Conservation (phyloP, 2,113 vertebrate species). For the Tiliqua scincoides region DNA sequence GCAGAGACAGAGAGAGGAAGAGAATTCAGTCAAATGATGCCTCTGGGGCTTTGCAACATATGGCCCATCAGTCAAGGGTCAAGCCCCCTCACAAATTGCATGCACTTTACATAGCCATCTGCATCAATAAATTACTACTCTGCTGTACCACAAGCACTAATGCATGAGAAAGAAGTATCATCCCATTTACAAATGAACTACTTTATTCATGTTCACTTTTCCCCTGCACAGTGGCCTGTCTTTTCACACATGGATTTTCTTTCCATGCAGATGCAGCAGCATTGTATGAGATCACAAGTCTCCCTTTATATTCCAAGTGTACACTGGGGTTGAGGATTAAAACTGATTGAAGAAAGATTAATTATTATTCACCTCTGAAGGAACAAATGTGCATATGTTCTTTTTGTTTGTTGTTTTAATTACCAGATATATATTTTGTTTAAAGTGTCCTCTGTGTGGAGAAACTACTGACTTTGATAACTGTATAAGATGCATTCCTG, state of each 20-base stretch:
- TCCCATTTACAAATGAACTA: conserved; percentile 67
- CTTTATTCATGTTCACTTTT: conserved; percentile 57
- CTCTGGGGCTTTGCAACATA: conserved; percentile 84
- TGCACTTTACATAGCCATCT: conserved; percentile 88
- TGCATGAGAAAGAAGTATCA: conserved; percentile 69
- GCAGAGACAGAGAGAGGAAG: conserved; percentile 78
- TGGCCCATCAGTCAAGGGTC: conserved; percentile 88
- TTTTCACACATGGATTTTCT: conserved; percentile 39
- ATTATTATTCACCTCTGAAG: no score
- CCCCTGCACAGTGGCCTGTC: not conserved
- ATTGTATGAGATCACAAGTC: conserved; percentile 1
- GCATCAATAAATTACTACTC: conserved; percentile 84
- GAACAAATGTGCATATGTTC: no score
- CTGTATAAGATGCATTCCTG: no score
- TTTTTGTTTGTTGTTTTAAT: no score
- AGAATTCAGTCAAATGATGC: conserved; percentile 79
- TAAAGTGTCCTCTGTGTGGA: no score
- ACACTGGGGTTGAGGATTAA: not conserved
- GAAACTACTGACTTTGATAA: no score
- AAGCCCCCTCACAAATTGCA: conserved; percentile 88
- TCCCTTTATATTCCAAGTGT: conserved; percentile 21
- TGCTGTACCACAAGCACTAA: conserved; percentile 70
- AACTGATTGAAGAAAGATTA: not conserved
- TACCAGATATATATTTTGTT: no score
- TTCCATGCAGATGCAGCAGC: conserved; percentile 11